These are phyloP conservation scores for Mnemiopsis leidyi DNA, from an alignment of 37 sponge, comb jelly and placozoan genomes.

Conservation along the genomic window DNA sequence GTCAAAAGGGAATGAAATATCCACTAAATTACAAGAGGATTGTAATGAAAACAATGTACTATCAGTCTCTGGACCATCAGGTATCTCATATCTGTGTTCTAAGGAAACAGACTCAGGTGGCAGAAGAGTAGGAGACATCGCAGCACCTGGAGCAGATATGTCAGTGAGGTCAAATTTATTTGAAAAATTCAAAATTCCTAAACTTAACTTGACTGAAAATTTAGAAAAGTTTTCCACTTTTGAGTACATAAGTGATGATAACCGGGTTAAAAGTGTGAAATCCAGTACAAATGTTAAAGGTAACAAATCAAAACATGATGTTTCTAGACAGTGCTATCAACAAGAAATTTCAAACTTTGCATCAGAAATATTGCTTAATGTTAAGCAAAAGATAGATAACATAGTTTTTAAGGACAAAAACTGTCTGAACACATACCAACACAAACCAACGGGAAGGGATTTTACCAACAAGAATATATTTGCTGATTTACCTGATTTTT, in stretches of 20 bases:
- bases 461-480: neutral
- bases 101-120: neutral
- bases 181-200: neutral
- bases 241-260: neutral
- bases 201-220: neutral
- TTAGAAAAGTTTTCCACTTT: neutral
- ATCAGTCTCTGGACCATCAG: too few relatives aligned
- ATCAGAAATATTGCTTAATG: neutral
- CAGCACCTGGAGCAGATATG: too few relatives aligned
- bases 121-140: too few relatives aligned
- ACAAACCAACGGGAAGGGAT: neutral
- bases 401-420: neutral
- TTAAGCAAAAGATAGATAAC: neutral
- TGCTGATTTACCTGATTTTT: neutral
- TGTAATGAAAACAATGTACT: neutral
- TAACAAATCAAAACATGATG: neutral
- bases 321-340: neutral
- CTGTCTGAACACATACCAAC: neutral
- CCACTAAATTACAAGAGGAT: neutral
- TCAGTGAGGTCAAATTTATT: neutral
- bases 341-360: neutral
- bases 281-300: neutral
- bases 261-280: neutral
- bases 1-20: neutral
- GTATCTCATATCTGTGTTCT: neutral